Base-by-base conservation (phyloP, 1,140 invertebrate species). In the Phenacoccus solenopsis region DNA sequence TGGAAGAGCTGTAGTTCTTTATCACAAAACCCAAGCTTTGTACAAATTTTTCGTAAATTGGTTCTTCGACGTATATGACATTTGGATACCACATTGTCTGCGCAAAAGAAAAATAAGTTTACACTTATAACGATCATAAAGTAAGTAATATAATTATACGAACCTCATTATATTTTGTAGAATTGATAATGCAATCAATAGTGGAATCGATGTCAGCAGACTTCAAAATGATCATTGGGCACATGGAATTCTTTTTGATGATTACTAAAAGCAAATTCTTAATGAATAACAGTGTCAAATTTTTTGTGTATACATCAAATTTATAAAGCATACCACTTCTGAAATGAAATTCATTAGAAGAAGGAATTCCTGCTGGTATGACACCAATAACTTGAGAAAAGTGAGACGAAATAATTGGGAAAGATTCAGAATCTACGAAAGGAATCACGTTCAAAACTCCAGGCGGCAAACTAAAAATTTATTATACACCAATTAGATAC, bases 61-160 rank as follows among this genome's bases (percentile, higher is more conserved):
- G 12, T 64, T 64, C 59, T 25, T 64, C 59, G 4, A 64, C 59
- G 59, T 64, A 64, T 16, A 64, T 64, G 3, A 64, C 9, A 64
- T 64, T 64, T 1, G 59, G 59, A 25, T 24, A 64, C 59, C 59
- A 64, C 5, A 64, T 16, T 16, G 16, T 3, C 59, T 64, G 25
- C 22, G 13, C 3, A 64, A 10, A 25, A 24, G 16, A 64, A 24
- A 24, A 10, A 24, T 9, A 64, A 64, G 12, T 20, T 3, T 64
- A 4, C 3, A 24, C 22, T 64, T 9, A 24, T 3, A 64, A 25
- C 32, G 32, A 9, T 38, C n/a, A 25, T 64, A 24, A 5, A 9
- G 25, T 16, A 16, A 25, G 16, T 13, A 64, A 64, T 5, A 24
- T 5, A 64, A 24, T 64, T 9, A 4, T 3, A 49, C 38, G 16